Evolutionary conservation across 2,113 vertebrate genomes (phyloP), one percentile per base, ranked within the genome.

Genomic region (Sphaerodactylus townsendi): DNA sequence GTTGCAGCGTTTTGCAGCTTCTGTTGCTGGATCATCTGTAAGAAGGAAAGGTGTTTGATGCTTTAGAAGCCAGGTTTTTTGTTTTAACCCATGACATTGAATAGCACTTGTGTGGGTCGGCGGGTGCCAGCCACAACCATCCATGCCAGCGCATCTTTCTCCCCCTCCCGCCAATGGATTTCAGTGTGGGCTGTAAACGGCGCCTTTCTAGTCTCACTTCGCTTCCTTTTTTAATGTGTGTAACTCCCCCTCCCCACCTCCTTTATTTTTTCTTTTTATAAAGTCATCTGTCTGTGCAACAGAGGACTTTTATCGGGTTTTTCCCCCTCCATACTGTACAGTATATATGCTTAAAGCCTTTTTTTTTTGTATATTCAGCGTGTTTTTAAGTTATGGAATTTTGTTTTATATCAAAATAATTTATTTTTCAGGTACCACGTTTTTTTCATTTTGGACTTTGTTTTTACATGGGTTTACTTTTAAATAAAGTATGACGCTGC

Each of bases 401-500:
- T 97, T 78, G 94, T 96, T 97, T 96, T 96, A 94, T 96, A 96
- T 96, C 81, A 94, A 68, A 96, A 95, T 96, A 96, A 96, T 96
- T 97, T 96, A 96, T 97, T 97, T 96, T 97, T 96, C 95, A 95
- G 96, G 95, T 95, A 95, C 93, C 94, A 92, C 83, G 59, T 56
- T 84, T 96, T 96, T 92, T 96, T 95, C 95, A 94, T 96, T 96
- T 96, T 95, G 95, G 23, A 95, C 93, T 95, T 96, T 97, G 95
- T 96, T 97, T 96, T 96, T 84, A 96, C 96, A 92, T 96, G 94
- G 96, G 95, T 96, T 96, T 96, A 96, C 95, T 96, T 62, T 97
- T 94, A 96, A 97, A 97, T 97, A 97, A 97, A 97, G 96, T 96
- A 94, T 96, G 94, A 96, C 94, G 95, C 94, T 96, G 95, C 94